Base-by-base conservation (phyloP, 1,140 invertebrate genomes). In the Aphaenogaster floridana region DNA sequence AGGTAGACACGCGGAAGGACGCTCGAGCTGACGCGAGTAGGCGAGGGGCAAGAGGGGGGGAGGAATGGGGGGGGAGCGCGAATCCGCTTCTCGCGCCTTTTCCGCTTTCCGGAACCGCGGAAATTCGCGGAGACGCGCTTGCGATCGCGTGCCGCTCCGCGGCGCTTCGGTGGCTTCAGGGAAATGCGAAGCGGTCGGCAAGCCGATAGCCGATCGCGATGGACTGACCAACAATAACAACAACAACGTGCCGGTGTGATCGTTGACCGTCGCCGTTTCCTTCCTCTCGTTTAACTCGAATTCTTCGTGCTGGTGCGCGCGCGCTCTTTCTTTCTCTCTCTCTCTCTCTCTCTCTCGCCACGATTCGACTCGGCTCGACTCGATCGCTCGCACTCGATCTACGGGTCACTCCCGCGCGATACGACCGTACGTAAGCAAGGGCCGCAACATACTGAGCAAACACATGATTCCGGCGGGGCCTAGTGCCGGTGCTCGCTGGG, bases 391-490 rank as follows among this genome's bases (percentile, higher is more conserved):
- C 66, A 57, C 63, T 48, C 72, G 64, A 74, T 81, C 63, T 11
- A 21, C 36, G 39, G 4, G 21, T 61, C 5, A 42, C 69, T 59
- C 42, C 15, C 45, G 36, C 21, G 8, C 15, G 21, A 17, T 50
- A 79, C 79, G 17, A 88, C 93, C 88, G 86, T 57, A 88, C 90
- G 87, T 89, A 74, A 88, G 85, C 91, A 93, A 87, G 86, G 88
- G 61, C 91, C 93, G 92, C 89, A 93, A 92, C 91, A 91, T 90
- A 94, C 94, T 94, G 93, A 94, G 84, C 45, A 61, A 90, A 90
- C 92, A 93, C 93, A 93, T 92, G 92, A 93, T 90, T 90, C 72
- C 81, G 76, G 76, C 54, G 76, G 66, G 64, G 77, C 8, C 50
- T 92, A 92, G 91, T 93, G 88, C 45, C 2, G 11, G 8, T 59